Conservation (phyloP, 2,113 vertebrate genomes). For the Etia nguti region DNA sequence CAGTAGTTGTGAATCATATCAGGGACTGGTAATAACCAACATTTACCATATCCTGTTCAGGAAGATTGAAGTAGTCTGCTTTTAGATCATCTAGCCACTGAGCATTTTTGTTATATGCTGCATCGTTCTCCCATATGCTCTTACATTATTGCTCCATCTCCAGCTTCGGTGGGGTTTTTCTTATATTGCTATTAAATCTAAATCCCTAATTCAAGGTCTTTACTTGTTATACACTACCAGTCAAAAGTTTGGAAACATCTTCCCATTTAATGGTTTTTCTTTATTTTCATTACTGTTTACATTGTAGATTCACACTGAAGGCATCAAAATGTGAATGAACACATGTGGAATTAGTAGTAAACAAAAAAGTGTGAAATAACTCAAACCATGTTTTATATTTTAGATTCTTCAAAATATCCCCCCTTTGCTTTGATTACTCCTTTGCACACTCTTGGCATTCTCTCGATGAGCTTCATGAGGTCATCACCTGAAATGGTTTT, state of each 20-base stretch:
- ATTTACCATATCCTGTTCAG: not conserved
- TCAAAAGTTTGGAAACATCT: not conserved
- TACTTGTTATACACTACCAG: not conserved
- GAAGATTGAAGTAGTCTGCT: not conserved
- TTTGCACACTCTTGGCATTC: rapidly evolving
- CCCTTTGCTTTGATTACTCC: rapidly evolving
- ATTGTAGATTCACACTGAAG: not conserved
- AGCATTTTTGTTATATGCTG: no score
- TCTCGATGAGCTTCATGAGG: not conserved
- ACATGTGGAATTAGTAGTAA: not conserved
- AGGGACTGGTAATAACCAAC: not conserved
- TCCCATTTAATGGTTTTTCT: rapidly evolving
- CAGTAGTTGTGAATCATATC: not conserved
- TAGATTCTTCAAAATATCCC: rapidly evolving
- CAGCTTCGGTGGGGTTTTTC: no score
- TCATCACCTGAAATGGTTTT: not conserved
- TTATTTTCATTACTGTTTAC: not conserved
- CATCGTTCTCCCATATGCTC: no score
- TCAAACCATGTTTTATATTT: not conserved
- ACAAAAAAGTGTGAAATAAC: not conserved
- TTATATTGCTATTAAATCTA: no score
- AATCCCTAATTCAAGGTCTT: not conserved
- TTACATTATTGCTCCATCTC: no score
- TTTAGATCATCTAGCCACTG: not conserved
- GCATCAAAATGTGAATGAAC: not conserved